A percentile compares a stretch with the other conserved stretches of the same genome.
These are phyloP conservation scores for Lepas anatifera DNA, from an alignment of 2,888 invertebrate species.

Conservation along the genomic window DNA sequence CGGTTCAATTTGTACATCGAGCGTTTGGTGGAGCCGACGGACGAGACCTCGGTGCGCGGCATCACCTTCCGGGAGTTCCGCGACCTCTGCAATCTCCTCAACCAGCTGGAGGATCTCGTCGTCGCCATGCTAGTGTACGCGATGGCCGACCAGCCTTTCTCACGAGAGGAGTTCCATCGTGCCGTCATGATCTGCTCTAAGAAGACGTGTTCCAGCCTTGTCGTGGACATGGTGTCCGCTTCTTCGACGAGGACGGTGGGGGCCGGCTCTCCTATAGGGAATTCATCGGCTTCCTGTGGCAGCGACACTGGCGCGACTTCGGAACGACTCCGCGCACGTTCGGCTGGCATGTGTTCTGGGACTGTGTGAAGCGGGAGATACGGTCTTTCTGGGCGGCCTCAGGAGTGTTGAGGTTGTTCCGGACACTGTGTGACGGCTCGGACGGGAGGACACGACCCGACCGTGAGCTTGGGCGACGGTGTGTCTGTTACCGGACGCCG, in stretches of 20 bases:
- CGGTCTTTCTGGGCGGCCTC: no score
- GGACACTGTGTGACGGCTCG: no score
- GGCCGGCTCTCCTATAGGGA: no score
- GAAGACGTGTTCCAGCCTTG: constrained; percentile 64
- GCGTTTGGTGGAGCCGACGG: constrained; percentile 65
- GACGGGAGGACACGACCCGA: no score
- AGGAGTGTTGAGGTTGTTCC: no score
- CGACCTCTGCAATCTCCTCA: constrained; percentile 92
- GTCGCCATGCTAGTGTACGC: constrained; percentile 98
- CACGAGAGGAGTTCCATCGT: constrained; percentile 90
- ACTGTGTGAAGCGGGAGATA: no score
- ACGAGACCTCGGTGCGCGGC: constrained; percentile 53
- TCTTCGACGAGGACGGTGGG: constrained; percentile 95
- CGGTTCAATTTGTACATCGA: constrained; percentile 83
- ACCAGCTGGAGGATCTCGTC: constrained; percentile 91
- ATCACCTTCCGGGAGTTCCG: constrained; percentile 90
- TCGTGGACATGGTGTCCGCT: constrained; percentile 89
- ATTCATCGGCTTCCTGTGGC: no score
- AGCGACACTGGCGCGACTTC: no score
- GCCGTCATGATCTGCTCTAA: constrained; percentile 94
- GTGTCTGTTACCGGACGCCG: no score
- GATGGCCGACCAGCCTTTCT: constrained; percentile 85
- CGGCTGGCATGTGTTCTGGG: no score
- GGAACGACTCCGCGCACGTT: no score
- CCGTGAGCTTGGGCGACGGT: no score